These are phyloP conservation scores for Columba livia DNA, from an alignment of 2,113 vertebrate genomes.

Conservation along the genomic window DNA sequence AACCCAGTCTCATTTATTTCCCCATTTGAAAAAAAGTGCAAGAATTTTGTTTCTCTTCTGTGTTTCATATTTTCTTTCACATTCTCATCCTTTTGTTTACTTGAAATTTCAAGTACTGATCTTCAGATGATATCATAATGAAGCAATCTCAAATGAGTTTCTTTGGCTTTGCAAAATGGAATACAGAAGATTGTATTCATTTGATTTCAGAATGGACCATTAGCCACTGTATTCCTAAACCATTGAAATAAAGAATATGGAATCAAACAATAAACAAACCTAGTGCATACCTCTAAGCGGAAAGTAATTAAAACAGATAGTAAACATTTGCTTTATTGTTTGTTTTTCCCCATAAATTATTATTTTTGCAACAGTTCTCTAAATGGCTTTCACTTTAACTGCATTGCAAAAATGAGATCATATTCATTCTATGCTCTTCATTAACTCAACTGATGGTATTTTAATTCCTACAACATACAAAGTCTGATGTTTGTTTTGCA, in stretches of 20 bases:
- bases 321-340: constrained; percentile 65
- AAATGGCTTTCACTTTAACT: constrained; percentile 62
- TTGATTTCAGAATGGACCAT: constrained; percentile 37
- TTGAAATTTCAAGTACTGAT: not conserved
- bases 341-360: constrained; percentile 53
- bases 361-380: constrained; percentile 61
- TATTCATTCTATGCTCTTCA: constrained; percentile 66
- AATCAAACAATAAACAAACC: constrained; percentile 53
- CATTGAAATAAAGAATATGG: constrained; percentile 17
- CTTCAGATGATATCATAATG: not conserved
- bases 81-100: not conserved
- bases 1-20: not conserved
- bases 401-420: constrained; percentile 59
- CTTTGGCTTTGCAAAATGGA: not conserved
- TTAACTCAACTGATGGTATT: constrained; percentile 76
- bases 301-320: constrained; percentile 66
- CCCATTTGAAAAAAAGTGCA: not conserved
- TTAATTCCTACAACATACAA: constrained; percentile 71
- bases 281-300: constrained; percentile 61
- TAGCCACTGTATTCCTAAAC: constrained; percentile 30
- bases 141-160: not conserved
- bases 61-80: not conserved
- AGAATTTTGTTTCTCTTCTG: not conserved
- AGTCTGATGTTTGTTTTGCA: constrained; percentile 61
- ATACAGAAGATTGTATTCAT: not conserved